Evolutionary conservation across 1,140 invertebrate genomes (phyloP).

Genomic region (Ceratosolen fusciceps): DNA sequence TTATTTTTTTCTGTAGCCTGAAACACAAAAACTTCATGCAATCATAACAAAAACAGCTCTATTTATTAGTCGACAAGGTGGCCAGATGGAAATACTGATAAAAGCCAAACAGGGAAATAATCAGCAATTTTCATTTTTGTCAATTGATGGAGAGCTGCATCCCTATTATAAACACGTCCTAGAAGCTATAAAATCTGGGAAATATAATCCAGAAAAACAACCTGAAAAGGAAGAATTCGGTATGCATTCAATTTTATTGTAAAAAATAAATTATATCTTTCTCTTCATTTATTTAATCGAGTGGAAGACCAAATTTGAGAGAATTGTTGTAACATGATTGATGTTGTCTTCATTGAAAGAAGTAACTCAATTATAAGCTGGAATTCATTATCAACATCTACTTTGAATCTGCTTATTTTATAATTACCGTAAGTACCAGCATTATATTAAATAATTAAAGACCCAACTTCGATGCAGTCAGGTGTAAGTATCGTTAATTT

Average conservation of each 20-base stretch:
- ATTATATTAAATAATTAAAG: constrained; percentile 56
- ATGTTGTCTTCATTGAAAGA: constrained; percentile 58
- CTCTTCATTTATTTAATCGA: constrained; percentile 51
- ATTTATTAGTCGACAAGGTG: constrained; percentile 93
- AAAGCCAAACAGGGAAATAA: constrained; percentile 97
- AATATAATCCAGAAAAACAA: constrained; percentile 78
- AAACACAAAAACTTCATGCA: constrained; percentile 90
- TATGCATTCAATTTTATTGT: constrained; percentile 64
- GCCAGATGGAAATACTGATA: constrained; percentile 98
- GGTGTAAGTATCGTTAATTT: constrained; percentile 38
- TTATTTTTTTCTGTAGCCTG: constrained; percentile 79
- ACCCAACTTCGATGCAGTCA: constrained; percentile 48
- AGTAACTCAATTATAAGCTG: constrained; percentile 58
- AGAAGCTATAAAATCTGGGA: constrained; percentile 84
- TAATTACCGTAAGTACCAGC: constrained; percentile 68
- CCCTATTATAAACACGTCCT: constrained; percentile 92
- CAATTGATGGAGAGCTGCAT: constrained; percentile 87
- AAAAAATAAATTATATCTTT: constrained; percentile 49
- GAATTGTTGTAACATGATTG: constrained; percentile 57
- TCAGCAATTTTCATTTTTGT: constrained; percentile 93
- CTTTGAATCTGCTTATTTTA: constrained; percentile 67
- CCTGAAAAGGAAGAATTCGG: constrained; percentile 72
- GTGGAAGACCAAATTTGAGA: constrained; percentile 47
- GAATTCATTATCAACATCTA: constrained; percentile 66
- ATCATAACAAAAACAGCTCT: constrained; percentile 97